Conservation (phyloP, 2,888 invertebrate species). For the Chloromyia formosa region DNA sequence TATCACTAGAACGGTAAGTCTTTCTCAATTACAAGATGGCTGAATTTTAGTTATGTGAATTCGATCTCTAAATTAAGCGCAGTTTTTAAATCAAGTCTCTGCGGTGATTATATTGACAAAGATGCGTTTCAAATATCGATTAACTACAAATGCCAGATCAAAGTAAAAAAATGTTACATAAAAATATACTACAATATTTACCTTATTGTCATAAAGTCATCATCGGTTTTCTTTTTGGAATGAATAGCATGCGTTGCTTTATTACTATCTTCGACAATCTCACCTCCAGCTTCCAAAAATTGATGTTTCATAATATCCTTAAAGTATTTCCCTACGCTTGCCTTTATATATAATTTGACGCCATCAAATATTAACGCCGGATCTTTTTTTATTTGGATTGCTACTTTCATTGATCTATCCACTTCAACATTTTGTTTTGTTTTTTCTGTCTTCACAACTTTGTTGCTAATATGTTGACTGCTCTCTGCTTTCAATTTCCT, state of each 20-base stretch:
- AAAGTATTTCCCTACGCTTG: slow-evolving; percentile 25
- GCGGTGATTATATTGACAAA: no score
- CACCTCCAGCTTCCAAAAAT: slow-evolving; percentile 54
- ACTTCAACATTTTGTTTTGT: slow-evolving; percentile 29
- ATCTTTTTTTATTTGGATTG: slow-evolving; percentile 26
- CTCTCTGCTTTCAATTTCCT: slow-evolving; percentile 45
- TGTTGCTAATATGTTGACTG: slow-evolving; percentile 21
- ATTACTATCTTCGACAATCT: slow-evolving; percentile 53
- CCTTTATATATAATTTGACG: slow-evolving; percentile 47
- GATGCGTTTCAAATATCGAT: no score
- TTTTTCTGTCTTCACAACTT: slow-evolving; percentile 24
- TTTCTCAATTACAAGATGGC: no score
- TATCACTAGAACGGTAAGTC: no score
- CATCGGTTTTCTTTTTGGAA: slow-evolving; percentile 44
- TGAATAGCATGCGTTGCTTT: slow-evolving; percentile 54
- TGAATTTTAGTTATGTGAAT: no score
- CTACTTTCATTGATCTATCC: neutral
- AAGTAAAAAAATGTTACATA: no score
- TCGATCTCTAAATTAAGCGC: no score
- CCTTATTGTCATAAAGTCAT: slow-evolving; percentile 46
- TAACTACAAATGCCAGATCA: no score
- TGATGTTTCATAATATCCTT: slow-evolving; percentile 8
- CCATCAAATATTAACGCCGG: slow-evolving; percentile 47
- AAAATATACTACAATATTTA: no score
- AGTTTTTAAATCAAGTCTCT: no score